These are phyloP conservation scores for Gymnogyps californianus DNA, from an alignment of 2,113 vertebrate species.

Conservation along the genomic window DNA sequence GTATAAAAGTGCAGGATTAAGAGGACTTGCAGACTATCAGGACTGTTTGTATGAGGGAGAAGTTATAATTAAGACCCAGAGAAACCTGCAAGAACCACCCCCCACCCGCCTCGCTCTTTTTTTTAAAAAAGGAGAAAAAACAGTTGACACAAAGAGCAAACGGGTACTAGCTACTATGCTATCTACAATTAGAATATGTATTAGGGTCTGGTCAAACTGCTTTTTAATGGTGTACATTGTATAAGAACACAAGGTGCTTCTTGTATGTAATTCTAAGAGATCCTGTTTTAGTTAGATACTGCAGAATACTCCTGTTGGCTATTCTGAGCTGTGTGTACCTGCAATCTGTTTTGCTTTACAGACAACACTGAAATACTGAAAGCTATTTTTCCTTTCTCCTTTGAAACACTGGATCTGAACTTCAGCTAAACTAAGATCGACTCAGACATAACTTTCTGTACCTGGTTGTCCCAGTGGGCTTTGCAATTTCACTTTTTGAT, in stretches of 20 bases:
- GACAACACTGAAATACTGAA: background rate
- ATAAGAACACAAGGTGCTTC: background rate
- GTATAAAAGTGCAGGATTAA: background rate
- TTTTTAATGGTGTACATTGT: background rate
- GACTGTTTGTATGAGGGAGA: background rate
- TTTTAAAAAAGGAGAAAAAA: background rate
- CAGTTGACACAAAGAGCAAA: background rate
- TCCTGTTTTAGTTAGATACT: background rate
- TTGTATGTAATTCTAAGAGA: background rate
- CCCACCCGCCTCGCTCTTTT: accelerated
- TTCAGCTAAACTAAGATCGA: background rate
- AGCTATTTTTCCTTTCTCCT: background rate
- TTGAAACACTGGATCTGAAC: background rate
- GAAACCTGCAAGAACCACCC: background rate
- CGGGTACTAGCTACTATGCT: background rate
- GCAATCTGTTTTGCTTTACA: background rate
- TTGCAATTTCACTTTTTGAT: background rate
- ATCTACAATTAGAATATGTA: background rate
- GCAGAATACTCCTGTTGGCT: background rate
- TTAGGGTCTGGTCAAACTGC: background rate
- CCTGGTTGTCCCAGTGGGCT: background rate
- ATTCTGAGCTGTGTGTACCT: background rate
- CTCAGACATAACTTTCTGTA: background rate
- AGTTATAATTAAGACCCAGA: background rate
- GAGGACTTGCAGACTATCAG: background rate